Conservation (phyloP, 2,888 invertebrate species). For the Bellardia pandia region DNA sequence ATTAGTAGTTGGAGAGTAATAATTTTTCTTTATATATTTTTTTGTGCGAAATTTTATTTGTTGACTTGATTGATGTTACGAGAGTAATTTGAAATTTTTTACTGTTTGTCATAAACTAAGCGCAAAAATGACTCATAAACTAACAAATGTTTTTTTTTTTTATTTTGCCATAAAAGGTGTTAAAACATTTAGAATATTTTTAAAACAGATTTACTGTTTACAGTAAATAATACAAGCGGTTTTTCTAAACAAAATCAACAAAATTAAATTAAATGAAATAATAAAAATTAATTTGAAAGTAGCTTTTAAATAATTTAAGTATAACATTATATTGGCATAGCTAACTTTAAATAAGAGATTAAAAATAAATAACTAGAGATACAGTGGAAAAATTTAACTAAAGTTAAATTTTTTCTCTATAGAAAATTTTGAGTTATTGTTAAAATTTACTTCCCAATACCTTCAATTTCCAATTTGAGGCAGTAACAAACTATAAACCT, state of each 20-base stretch:
- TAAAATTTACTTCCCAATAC: no score
- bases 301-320: not conserved
- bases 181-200: slow-evolving; percentile 60
- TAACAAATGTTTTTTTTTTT: not conserved
- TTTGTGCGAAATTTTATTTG: slow-evolving; percentile 46
- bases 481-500: not conserved
- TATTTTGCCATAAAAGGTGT: slow-evolving; percentile 38
- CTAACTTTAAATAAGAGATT: not conserved
- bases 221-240: not conserved
- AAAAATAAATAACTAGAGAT: not conserved
- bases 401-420: not conserved
- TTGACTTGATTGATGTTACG: slow-evolving; percentile 64
- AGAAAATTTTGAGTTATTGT: no score
- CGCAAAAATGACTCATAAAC: slow-evolving; percentile 28
- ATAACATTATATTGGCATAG: not conserved
- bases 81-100: slow-evolving; percentile 48
- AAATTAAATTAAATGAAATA: not conserved
- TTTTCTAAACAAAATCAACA: not conserved
- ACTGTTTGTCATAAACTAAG: slow-evolving; percentile 59
- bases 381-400: not conserved
- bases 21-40: not conserved
- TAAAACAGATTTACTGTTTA: slow-evolving; percentile 12
- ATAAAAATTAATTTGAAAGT: slow-evolving; percentile 10
- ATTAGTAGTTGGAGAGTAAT: slow-evolving; percentile 49
- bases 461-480: no score